Evolutionary conservation across 2,113 vertebrate genomes (phyloP), one percentile per base, ranked within the genome.

Genomic region (Stigmatopora argus): DNA sequence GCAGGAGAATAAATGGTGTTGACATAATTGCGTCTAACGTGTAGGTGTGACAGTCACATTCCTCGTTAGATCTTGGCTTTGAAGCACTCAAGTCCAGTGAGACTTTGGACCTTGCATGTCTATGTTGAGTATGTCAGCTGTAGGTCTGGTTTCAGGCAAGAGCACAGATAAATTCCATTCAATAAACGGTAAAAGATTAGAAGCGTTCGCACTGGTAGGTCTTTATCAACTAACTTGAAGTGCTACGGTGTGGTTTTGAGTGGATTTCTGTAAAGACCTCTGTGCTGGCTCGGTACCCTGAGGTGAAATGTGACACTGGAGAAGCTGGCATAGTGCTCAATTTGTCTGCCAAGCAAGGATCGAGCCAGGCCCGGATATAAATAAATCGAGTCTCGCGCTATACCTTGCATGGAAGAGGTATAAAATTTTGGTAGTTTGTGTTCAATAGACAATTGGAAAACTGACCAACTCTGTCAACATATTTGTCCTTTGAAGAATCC

Each of bases 291-390:
- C 73, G 71, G 65, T 74, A 64, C 38, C 64, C 55, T 46, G 18
- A 66, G 31, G 67, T 0, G 75, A 81, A 86, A 83, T 58, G 65
- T 67, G 81, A 88, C 69, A 78, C 82, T 70, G 60, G 62, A 79
- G 70, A 78, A 71, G 65, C 60, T 79, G 65, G 67, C 46, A 7
- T n/a, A 69, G 67, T 59, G 38, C 53, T 73, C 67, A 61, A 66
- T 71, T 77, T 76, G 68, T 66, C 60, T 67, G 19, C 55, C 64
- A 58, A 52, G 53, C 14, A 10, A 18, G 31, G 5, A 69, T 59
- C 41, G 53, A 73, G 71, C 44, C 23, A 57, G 4, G 38, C 52
- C 1, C 49, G 44, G 59, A 56, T 49, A 53, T 65, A 77, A 72
- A 75, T 62, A 72, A 70, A 35, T 57, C 35, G 15, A 5, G 1